A percentile compares a stretch with the other conserved stretches of the same genome.
Conservation (phyloP, 2,797 vertebrate species). For the Sebastes itinus region DNA sequence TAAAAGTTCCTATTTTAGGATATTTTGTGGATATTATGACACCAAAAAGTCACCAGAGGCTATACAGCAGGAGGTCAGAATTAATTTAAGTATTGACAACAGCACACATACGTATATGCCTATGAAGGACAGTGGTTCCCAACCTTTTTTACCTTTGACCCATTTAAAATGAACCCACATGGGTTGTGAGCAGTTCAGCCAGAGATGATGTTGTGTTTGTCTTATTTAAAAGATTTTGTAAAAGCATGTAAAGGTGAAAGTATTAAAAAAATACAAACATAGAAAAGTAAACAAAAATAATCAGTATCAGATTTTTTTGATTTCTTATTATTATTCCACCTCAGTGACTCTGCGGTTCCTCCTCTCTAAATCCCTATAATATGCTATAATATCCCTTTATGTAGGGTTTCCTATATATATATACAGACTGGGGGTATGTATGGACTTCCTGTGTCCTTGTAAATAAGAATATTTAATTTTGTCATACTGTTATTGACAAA, state of each 20-base stretch:
- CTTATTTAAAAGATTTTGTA: neutral
- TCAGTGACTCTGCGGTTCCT: too few relatives aligned
- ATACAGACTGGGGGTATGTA: too few relatives aligned
- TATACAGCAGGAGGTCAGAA: neutral
- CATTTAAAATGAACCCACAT: neutral
- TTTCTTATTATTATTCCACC: neutral
- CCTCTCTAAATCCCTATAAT: too few relatives aligned
- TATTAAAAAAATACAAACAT: neutral
- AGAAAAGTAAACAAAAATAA: neutral
- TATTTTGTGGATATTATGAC: neutral
- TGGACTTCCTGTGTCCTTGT: neutral
- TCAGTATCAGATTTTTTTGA: neutral
- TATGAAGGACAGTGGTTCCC: neutral
- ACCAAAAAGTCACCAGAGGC: neutral
- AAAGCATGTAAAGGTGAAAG: neutral
- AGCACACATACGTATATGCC: neutral
- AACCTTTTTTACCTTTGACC: neutral
- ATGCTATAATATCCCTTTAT: too few relatives aligned
- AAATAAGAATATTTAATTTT: neutral
- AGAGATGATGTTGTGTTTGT: neutral
- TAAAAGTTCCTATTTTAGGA: accelerated
- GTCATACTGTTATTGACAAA: neutral
- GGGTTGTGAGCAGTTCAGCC: neutral
- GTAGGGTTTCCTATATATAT: too few relatives aligned
- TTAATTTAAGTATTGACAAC: neutral